A percentile compares a stretch with the other conserved stretches of the same genome.
Evolutionary conservation across 2,888 invertebrate species (phyloP).

Genomic region (Euproctis similis): DNA sequence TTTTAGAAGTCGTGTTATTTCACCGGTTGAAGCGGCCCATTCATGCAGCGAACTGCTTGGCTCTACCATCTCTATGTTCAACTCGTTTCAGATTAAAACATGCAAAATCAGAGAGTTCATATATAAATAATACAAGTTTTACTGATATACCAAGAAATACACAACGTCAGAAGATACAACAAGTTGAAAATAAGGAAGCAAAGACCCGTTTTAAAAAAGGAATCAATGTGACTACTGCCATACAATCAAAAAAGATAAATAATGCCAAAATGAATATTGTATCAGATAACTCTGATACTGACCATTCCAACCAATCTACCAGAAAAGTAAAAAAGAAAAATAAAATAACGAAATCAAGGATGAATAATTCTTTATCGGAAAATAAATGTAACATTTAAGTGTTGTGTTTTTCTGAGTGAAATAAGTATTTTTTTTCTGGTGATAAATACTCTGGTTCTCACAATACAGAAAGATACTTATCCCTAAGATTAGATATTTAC

Average conservation of each 20-base stretch:
- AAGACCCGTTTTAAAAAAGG: constrained; percentile 76
- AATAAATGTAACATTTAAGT: constrained; percentile 41
- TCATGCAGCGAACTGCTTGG: too few species aligned
- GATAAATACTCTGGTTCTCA: too few species aligned
- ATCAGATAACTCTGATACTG: constrained; percentile 62
- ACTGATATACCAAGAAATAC: constrained; percentile 60
- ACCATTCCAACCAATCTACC: constrained; percentile 54
- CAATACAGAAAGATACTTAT: too few species aligned
- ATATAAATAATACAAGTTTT: constrained; percentile 59
- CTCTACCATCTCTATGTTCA: background rate
- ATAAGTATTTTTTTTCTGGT: too few species aligned
- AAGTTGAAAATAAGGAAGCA: constrained; percentile 38
- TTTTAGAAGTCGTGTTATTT: too few species aligned
- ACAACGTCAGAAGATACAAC: constrained; percentile 35
- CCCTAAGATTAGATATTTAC: too few species aligned
- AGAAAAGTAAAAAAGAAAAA: constrained; percentile 67
- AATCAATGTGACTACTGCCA: constrained; percentile 76
- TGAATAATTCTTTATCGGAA: constrained; percentile 42
- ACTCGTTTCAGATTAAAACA: constrained; percentile 60
- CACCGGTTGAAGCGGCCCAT: too few species aligned
- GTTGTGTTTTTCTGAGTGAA: background rate
- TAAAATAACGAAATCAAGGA: constrained; percentile 46
- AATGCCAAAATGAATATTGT: constrained; percentile 34
- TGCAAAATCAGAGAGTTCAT: constrained; percentile 51
- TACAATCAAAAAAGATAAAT: constrained; percentile 57